phyloP scores from a whole-genome alignment of 1,140 invertebrate genomes.

The Steinernema khuongi region DNA sequence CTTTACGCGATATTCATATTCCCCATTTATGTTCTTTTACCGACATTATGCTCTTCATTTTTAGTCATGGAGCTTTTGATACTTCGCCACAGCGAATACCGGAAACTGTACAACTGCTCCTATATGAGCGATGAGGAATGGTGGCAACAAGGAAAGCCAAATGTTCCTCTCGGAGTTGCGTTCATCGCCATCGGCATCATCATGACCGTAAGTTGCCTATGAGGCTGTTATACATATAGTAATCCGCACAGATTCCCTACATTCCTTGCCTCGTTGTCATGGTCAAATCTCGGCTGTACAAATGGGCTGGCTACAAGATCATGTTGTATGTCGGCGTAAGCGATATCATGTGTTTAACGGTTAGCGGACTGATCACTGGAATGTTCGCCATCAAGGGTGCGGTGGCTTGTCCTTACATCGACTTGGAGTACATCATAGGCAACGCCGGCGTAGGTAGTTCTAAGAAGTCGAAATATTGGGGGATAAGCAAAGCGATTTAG shows the following conservation, averaged over 20 bases:
- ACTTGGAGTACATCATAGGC: background rate
- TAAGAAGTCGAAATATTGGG: background rate
- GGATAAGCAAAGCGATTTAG: background rate
- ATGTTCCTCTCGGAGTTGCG: background rate
- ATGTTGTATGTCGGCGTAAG: constrained; percentile 31
- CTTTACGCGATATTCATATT: too few species aligned
- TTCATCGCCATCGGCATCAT: background rate
- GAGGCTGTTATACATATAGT: background rate
- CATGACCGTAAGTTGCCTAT: background rate
- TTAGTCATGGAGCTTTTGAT: constrained; percentile 11
- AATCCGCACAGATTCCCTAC: background rate
- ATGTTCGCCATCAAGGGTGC: background rate
- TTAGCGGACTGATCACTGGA: background rate
- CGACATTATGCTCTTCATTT: too few species aligned
- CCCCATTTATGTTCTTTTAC: too few species aligned
- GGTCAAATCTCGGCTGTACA: constrained; percentile 23
- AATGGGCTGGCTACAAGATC: constrained; percentile 29
- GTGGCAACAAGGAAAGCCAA: constrained; percentile 22
- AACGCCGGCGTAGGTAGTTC: background rate
- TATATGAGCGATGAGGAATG: constrained; percentile 22
- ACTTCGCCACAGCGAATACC: background rate
- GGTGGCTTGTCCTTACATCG: background rate
- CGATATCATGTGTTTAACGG: constrained; percentile 7
- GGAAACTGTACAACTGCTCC: constrained; percentile 17
- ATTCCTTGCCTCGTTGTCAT: constrained; percentile 27